These are phyloP conservation scores for Semaprochilodus insignis DNA, from an alignment of 2,797 vertebrate species.

Conservation along the genomic window DNA sequence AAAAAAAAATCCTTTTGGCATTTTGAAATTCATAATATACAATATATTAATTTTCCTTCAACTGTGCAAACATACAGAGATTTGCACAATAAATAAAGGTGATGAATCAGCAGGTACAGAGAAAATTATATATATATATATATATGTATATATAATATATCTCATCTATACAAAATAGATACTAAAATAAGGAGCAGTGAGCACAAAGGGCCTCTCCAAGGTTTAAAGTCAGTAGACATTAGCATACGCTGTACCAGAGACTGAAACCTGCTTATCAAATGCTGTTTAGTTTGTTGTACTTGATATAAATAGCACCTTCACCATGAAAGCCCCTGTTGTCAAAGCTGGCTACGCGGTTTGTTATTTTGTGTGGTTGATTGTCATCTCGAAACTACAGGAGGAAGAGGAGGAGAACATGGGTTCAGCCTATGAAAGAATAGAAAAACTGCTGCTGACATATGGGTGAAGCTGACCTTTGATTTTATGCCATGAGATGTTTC, in stretches of 20 bases:
- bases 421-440: slow-evolving; percentile 31
- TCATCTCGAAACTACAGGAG: slow-evolving; percentile 33
- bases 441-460: slow-evolving; percentile 38
- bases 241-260: slow-evolving; percentile 45
- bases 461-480: slow-evolving; percentile 39
- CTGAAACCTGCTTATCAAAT: slow-evolving; percentile 38
- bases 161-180: slow-evolving; percentile 61
- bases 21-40: slow-evolving; percentile 55
- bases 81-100: slow-evolving; percentile 68
- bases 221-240: slow-evolving; percentile 40
- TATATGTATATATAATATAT: slow-evolving; percentile 33
- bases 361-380: slow-evolving; percentile 47
- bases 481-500: slow-evolving; percentile 39
- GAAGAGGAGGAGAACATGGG: neutral
- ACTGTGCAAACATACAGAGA: slow-evolving; percentile 53
- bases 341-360: neutral
- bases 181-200: slow-evolving; percentile 54
- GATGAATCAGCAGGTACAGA: slow-evolving; percentile 57
- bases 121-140: slow-evolving; percentile 50
- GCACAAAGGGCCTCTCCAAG: slow-evolving; percentile 50
- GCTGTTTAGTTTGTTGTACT: slow-evolving; percentile 52
- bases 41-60: slow-evolving; percentile 65
- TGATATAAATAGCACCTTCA: slow-evolving; percentile 64
- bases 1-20: slow-evolving; percentile 62
- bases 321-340: slow-evolving; percentile 48